Conservation (phyloP, 2,113 vertebrate genomes). For the Heterochromis multidens region DNA sequence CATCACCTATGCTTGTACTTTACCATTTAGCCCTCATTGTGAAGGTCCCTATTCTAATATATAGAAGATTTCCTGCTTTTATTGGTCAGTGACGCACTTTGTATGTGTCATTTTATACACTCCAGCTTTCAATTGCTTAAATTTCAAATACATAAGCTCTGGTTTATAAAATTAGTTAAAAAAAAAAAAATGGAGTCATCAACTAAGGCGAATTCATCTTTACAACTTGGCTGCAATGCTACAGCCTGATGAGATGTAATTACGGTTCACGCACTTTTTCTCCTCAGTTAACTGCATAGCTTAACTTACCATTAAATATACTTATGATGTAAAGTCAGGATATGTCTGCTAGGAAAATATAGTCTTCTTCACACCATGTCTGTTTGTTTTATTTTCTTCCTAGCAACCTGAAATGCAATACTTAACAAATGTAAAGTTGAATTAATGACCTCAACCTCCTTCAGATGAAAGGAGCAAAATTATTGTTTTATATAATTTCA, state of each 20-base stretch:
- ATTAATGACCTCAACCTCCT: not conserved
- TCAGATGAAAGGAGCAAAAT: too few species aligned
- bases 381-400: not conserved
- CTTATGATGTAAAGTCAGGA: not conserved
- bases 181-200: not conserved
- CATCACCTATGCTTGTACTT: not conserved
- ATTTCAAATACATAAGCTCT: not conserved
- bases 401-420: not conserved
- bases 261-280: not conserved
- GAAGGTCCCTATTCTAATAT: not conserved
- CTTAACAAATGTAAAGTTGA: not conserved
- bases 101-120: not conserved
- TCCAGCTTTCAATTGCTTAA: not conserved
- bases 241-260: not conserved
- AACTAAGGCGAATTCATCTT: slow-evolving; percentile 15
- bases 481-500: too few species aligned
- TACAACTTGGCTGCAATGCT: slow-evolving; percentile 4
- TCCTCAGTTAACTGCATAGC: not conserved
- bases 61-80: not conserved
- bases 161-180: not conserved
- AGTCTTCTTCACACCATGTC: not conserved
- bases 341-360: not conserved
- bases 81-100: not conserved
- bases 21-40: not conserved
- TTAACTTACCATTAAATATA: not conserved